Base-by-base conservation (phyloP, 2,797 vertebrate genomes). In the Manis crassicaudata region DNA sequence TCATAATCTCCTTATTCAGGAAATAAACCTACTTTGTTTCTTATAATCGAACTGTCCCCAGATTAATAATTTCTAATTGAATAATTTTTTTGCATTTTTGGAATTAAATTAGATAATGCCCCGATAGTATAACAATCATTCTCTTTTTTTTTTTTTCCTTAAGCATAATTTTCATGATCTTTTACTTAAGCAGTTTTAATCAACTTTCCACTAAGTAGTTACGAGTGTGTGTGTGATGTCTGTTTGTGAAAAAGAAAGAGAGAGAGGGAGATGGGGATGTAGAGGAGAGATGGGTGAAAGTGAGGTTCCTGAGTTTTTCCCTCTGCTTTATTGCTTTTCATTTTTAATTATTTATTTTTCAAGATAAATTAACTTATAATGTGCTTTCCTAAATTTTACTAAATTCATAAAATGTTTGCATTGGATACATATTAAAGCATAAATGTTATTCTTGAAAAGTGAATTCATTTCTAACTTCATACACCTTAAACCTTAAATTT, bases 261-360 rank as follows among this genome's bases (percentile, higher is more conserved):
- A 7, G 50, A 18, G 16, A 40, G 7, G 29, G 16, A 46, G 23
- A 37, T 18, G 10, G 14, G 37, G 46, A 46, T 46, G 11, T 46
- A 46, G 46, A 46, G 46, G 18, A 75, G 5, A 68, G n/a, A 52
- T 35, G 25, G 43, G 25, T 52, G 1, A 63, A 63, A 35, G 43
- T 29, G 50, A 54, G 32, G 46, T 18, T 8, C 11, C 35, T 65
- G 35, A 54, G 35, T 35, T 75, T 84, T 67, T 27, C 79, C 16
- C 35, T 50, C 8, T 81, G 25, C 27, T 95, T 70, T 52, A 62
- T 67, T 87, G 77, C 40, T 67, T 83, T 83, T 70, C 11, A 17
- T 72, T 37, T 92, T 93, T 25, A 43, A 68, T 68, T 95, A 40
- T 93, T 75, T 12, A 35, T 68, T 83, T 95, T 91, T 89, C n/a